Evolutionary conservation across 2,888 invertebrate genomes (phyloP).

Genomic region (Stenodera caucasica): DNA sequence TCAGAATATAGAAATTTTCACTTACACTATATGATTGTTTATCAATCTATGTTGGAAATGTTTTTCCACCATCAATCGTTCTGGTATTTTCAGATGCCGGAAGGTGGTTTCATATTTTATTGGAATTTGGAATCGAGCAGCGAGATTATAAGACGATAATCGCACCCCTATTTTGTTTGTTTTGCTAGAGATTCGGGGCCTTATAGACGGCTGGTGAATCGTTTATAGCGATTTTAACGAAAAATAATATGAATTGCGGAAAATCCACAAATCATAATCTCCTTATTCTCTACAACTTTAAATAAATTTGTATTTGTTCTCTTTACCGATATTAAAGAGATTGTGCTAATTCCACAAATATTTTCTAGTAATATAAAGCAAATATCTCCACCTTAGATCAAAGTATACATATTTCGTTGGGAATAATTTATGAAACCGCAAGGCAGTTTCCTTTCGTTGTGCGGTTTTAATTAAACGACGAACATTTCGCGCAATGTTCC

Average conservation of each 20-base stretch:
- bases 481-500: conserved; percentile 32
- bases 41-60: no score
- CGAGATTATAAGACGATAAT: background rate
- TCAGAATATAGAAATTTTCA: no score
- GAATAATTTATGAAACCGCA: conserved; percentile 26
- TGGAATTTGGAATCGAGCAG: background rate
- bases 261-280: no score
- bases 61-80: no score
- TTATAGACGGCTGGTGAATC: no score
- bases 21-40: no score
- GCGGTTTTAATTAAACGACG: conserved; percentile 37
- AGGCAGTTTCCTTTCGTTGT: conserved; percentile 31
- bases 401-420: background rate
- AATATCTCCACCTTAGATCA: conserved; percentile 3
- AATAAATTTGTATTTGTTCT: no score
- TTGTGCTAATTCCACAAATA: background rate
- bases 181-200: background rate
- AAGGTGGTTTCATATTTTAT: background rate
- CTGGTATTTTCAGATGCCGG: background rate
- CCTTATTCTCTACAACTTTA: no score
- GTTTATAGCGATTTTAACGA: no score
- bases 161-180: background rate
- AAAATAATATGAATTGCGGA: no score
- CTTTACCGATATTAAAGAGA: no score
- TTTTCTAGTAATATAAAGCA: background rate